Evolutionary conservation across 2,797 vertebrate genomes (phyloP).

Genomic region (Labroides dimidiatus): DNA sequence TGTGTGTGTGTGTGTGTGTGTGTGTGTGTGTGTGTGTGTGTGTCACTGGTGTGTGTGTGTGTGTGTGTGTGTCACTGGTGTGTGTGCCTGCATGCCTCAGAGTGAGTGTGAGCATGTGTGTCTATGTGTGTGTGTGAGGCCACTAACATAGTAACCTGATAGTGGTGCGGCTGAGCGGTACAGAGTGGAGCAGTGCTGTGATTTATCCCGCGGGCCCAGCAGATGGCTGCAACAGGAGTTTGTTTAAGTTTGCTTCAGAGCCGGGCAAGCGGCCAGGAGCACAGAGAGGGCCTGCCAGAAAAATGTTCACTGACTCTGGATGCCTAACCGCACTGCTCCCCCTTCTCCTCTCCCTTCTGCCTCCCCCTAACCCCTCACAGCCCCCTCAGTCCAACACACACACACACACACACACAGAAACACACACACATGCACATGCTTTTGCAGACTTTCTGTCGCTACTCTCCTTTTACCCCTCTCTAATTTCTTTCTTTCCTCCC

Average conservation of each 20-base stretch:
- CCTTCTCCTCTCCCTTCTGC: constrained; percentile 66
- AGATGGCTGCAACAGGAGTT: constrained; percentile 99
- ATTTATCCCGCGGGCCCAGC: constrained; percentile 99
- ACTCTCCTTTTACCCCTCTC: constrained; percentile 83
- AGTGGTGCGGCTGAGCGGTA: constrained; percentile 77
- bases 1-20: constrained; percentile 71
- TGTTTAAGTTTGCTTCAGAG: constrained; percentile 99
- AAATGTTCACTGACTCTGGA: constrained; percentile 94
- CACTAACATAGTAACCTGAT: constrained; percentile 82
- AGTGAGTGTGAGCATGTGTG: constrained; percentile 26
- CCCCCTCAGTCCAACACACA: constrained; percentile 71
- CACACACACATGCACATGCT: constrained; percentile 56
- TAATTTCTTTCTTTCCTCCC: constrained; percentile 83
- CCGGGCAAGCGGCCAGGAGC: constrained; percentile 93
- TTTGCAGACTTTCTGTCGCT: constrained; percentile 83
- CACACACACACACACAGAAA: constrained; percentile 63
- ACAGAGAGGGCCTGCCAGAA: constrained; percentile 88
- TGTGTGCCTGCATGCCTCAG: constrained; percentile 70
- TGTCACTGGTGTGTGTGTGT: constrained; percentile 63
- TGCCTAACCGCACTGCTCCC: constrained; percentile 83
- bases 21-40: constrained; percentile 44
- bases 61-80: constrained; percentile 57
- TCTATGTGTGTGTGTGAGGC: constrained; percentile 60
- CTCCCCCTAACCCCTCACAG: constrained; percentile 68
- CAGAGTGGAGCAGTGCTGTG: constrained; percentile 91